phyloP scores from a whole-genome alignment of 1,140 invertebrate genomes.

The Leucophenga varia region DNA sequence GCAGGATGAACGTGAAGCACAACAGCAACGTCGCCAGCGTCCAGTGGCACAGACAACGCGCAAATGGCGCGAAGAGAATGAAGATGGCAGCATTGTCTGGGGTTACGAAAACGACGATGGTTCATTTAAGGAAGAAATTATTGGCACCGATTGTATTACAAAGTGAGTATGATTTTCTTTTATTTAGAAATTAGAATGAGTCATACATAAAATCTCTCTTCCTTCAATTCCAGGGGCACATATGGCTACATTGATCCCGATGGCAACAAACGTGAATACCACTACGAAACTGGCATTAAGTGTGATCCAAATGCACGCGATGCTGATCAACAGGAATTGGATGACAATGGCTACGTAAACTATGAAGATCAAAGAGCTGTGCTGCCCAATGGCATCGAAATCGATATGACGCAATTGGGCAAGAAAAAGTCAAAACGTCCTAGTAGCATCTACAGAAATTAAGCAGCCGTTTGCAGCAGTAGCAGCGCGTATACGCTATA shows the following conservation, averaged over 20 bases:
- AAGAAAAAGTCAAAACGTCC: slow-evolving; percentile 70
- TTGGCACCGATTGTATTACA: slow-evolving; percentile 77
- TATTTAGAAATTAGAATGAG: background rate
- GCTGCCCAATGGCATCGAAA: slow-evolving; percentile 68
- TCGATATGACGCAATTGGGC: slow-evolving; percentile 69
- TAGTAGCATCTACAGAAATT: slow-evolving; percentile 19
- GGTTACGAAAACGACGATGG: slow-evolving; percentile 77
- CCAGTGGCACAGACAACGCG: slow-evolving; percentile 71
- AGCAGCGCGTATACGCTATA: too few relatives aligned
- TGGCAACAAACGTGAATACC: slow-evolving; percentile 70
- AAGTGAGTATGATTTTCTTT: slow-evolving; percentile 29
- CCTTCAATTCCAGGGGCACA: slow-evolving; percentile 62
- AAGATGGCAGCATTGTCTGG: slow-evolving; percentile 82
- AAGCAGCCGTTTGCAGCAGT: too few relatives aligned
- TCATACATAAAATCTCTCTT: background rate
- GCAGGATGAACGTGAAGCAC: slow-evolving; percentile 30
- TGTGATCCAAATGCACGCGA: slow-evolving; percentile 67
- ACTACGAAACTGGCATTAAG: slow-evolving; percentile 70
- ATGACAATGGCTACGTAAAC: slow-evolving; percentile 70
- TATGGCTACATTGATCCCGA: slow-evolving; percentile 84
- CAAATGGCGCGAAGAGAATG: slow-evolving; percentile 76
- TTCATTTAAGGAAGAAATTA: slow-evolving; percentile 77
- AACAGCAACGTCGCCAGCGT: slow-evolving; percentile 36
- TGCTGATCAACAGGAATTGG: slow-evolving; percentile 62
- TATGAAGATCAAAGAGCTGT: slow-evolving; percentile 72